Base-by-base conservation (phyloP, 2,888 invertebrate species). In the Drosophila fungiperda region DNA sequence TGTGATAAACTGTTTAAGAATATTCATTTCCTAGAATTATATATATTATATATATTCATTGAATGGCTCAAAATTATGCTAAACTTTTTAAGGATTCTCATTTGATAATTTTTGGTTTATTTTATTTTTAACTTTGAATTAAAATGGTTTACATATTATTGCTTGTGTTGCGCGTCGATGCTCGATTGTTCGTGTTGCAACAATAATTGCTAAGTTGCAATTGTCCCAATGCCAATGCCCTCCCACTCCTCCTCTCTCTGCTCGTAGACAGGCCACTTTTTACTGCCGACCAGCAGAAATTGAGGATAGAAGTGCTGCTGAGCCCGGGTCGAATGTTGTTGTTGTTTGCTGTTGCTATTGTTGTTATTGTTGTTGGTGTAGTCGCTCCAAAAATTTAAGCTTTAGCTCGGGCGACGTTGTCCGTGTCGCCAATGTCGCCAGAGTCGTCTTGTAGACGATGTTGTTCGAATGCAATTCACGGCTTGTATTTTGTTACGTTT, bases 381-480 rank as follows among this genome's bases (percentile, higher is more conserved):
- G 45, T 58, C 74, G 74, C 63, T 63, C 76, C 50, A 71, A 82
- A 89, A 82, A 89, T 83, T 85, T 79, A 67, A 71, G 78, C 86
- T 78, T 77, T 79, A 81, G 83, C 77, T 59, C 54, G 65, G 80
- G 76, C 78, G 76, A 79, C 68, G 78, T 63, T 74, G 82, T 73
- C 75, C 75, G 78, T 89, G 85, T 84, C 87, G 89, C 85, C 79
- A 74, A 75, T 87, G 89, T 84, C 87, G 89, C 85, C 79, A 74
- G 76, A 84, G 76, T 82, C 80, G 88, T 92, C 92, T 92, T 92
- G 92, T 92, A 92, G 92, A 91, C 90, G 91, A 91, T 89, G 92
- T 91, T 92, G 92, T 92, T 92, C 91, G 85, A 92, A 92, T 92
- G 92, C 91, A 92, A 92, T 92, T 92, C 90, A 91, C 92, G 90